Evolutionary conservation across 1,140 invertebrate genomes (phyloP).

Genomic region (Amphibalanus amphitrite): DNA sequence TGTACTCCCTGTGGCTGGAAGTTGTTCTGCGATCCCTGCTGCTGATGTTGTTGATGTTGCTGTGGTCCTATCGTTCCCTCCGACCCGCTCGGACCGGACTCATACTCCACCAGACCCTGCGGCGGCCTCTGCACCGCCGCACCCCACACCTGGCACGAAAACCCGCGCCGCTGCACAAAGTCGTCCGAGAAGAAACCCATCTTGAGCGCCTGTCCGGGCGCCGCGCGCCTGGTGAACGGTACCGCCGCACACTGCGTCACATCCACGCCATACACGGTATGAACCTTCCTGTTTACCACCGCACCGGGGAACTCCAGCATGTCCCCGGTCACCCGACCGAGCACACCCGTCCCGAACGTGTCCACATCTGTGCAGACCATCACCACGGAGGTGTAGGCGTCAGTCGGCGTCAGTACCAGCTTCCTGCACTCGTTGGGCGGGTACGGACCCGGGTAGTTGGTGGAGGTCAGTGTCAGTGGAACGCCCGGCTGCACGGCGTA

Average conservation of each 20-base stretch:
- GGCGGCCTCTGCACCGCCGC: neutral
- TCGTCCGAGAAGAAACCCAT: conserved; percentile 3
- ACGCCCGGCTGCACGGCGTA: neutral
- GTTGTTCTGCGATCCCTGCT: no score
- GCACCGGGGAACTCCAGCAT: neutral
- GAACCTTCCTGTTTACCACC: neutral
- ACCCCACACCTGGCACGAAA: conserved; percentile 1
- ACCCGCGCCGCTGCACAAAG: neutral
- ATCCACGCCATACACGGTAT: neutral
- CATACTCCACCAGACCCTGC: neutral
- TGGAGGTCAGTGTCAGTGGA: neutral
- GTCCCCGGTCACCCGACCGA: neutral
- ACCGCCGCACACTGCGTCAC: conserved; percentile 2
- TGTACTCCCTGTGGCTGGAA: no score
- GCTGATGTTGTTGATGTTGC: neutral
- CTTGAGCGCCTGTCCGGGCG: neutral
- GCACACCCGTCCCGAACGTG: neutral
- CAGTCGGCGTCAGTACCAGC: neutral
- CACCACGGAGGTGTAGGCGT: neutral
- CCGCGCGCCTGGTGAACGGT: neutral
- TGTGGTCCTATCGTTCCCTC: neutral
- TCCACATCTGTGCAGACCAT: neutral
- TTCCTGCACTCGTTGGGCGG: neutral
- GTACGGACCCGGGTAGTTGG: neutral
- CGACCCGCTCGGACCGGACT: neutral